Evolutionary conservation across 2,113 vertebrate genomes (phyloP).

Genomic region (Centropus unirufus): DNA sequence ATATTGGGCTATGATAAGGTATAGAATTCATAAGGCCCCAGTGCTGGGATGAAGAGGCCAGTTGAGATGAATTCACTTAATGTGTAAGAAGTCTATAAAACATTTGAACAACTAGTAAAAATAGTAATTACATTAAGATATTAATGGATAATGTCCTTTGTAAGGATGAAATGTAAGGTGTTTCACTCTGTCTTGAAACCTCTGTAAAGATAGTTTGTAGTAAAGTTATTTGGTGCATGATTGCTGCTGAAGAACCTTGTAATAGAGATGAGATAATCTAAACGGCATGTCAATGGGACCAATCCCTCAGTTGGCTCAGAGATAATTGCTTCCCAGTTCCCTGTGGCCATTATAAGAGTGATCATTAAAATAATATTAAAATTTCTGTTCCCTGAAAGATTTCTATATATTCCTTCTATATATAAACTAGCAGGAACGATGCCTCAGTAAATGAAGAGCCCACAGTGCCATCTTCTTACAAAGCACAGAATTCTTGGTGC

Average conservation of each 20-base stretch:
- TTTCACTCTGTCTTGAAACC: neutral
- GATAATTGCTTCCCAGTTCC: neutral
- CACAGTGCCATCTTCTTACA: neutral
- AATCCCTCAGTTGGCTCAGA: neutral
- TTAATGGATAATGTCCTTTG: neutral
- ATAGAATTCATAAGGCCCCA: neutral
- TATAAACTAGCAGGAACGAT: neutral
- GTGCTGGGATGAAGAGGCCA: neutral
- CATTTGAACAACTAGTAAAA: neutral
- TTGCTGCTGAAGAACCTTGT: neutral
- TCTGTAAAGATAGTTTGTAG: neutral
- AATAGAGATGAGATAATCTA: neutral
- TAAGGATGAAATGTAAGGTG: neutral
- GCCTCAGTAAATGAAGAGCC: neutral
- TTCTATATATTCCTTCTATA: neutral
- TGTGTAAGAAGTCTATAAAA: neutral
- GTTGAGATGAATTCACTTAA: neutral
- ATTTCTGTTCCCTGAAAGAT: neutral
- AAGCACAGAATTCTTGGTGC: slow-evolving; percentile 5
- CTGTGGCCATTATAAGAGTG: neutral
- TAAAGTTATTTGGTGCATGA: neutral
- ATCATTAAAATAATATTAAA: neutral
- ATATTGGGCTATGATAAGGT: neutral
- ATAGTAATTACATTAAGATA: neutral
- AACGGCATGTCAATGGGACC: neutral